Evolutionary conservation across 2,888 invertebrate species (phyloP).

Genomic region (Nomada ruficornis): DNA sequence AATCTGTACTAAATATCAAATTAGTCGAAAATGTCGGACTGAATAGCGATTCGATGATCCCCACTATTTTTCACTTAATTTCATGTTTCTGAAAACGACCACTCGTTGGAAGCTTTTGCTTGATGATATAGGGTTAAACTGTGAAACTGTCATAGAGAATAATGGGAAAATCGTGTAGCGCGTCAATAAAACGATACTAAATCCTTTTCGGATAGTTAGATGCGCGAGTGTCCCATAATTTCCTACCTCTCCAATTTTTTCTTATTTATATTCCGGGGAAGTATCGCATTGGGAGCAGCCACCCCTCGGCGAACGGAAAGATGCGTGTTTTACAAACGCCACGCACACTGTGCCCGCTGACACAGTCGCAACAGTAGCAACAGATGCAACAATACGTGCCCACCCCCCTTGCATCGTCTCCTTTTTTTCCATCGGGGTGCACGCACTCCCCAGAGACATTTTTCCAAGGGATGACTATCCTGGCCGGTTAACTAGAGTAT

Average conservation of each 20-base stretch:
- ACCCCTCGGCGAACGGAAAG: slow-evolving; percentile 69
- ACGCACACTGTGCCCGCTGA: neutral
- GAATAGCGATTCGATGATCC: too few species aligned
- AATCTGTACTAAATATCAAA: too few species aligned
- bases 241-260: slow-evolving; percentile 52
- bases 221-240: slow-evolving; percentile 42
- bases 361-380: slow-evolving; percentile 61
- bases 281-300: slow-evolving; percentile 52
- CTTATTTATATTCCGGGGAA: slow-evolving; percentile 63
- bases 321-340: slow-evolving; percentile 73
- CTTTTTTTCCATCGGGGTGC: slow-evolving; percentile 61
- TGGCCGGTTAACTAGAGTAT: slow-evolving; percentile 83
- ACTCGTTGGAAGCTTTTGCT: neutral
- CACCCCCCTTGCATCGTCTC: slow-evolving; percentile 29
- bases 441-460: slow-evolving; percentile 73
- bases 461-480: slow-evolving; percentile 69
- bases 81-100: neutral
- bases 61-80: too few species aligned
- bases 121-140: neutral
- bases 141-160: neutral
- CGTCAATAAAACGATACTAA: slow-evolving; percentile 61
- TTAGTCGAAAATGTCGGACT: neutral
- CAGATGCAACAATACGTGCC: slow-evolving; percentile 76
- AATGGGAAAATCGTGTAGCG: slow-evolving; percentile 68
- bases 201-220: slow-evolving; percentile 76